Percentiles rank a stretch among this genome's conserved stretches.
These are phyloP conservation scores for Drosophila bipectinata DNA, from an alignment of 1,140 invertebrate species.

Conservation along the genomic window DNA sequence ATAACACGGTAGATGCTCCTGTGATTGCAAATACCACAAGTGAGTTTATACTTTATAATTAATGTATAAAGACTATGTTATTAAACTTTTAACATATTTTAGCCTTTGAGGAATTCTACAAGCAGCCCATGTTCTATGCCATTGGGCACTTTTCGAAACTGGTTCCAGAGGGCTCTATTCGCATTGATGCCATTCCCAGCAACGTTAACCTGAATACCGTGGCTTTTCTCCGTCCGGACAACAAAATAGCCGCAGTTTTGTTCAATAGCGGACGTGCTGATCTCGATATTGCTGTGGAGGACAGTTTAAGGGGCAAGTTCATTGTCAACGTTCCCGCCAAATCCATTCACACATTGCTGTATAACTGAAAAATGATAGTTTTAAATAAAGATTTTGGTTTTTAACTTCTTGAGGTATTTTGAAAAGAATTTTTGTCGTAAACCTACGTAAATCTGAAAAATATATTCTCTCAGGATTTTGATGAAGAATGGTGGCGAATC, in stretches of 20 bases:
- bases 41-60: constrained; percentile 1
- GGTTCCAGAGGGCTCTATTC: constrained; percentile 87
- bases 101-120: constrained; percentile 89
- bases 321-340: constrained; percentile 65
- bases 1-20: constrained; percentile 91
- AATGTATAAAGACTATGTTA: too few species aligned
- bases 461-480: too few species aligned
- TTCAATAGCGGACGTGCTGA: constrained; percentile 85
- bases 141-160: constrained; percentile 95
- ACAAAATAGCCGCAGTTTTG: constrained; percentile 85
- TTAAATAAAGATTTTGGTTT: neutral
- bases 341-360: constrained; percentile 75
- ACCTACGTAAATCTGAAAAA: too few species aligned
- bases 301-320: constrained; percentile 57
- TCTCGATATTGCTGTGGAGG: constrained; percentile 58
- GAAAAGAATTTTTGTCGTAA: too few species aligned
- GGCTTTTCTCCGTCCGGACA: constrained; percentile 87
- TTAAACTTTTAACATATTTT: neutral
- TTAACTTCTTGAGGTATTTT: neutral
- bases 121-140: constrained; percentile 95
- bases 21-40: constrained; percentile 88
- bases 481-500: too few species aligned
- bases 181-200: constrained; percentile 78
- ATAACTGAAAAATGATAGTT: constrained; percentile 41
- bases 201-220: constrained; percentile 75